phyloP scores from a whole-genome alignment of 2,888 invertebrate genomes.

The Phorcus lineatus region DNA sequence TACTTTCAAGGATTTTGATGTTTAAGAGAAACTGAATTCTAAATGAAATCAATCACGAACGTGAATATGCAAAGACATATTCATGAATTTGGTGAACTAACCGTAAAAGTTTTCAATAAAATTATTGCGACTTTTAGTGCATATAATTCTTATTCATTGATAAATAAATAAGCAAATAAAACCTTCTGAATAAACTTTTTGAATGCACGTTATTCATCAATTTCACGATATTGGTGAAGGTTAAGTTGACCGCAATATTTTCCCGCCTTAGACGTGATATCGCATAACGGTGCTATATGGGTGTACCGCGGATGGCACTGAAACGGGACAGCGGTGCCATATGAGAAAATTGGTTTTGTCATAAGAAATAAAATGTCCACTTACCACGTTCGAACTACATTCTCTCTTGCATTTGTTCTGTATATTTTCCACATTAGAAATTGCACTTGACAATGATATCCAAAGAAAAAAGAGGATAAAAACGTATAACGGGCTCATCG shows the following conservation, averaged over 20 bases:
- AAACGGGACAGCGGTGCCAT: not conserved
- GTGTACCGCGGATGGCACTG: not conserved
- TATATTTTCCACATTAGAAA: slow-evolving; percentile 36
- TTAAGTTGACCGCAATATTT: slow-evolving; percentile 1
- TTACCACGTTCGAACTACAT: slow-evolving; percentile 38
- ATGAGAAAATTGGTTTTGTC: not conserved
- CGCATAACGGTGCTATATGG: slow-evolving; percentile 18
- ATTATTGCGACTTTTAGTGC: not conserved
- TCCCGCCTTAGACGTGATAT: slow-evolving; percentile 16
- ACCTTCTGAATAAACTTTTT: not conserved
- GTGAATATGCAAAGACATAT: too few relatives aligned
- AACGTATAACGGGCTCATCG: slow-evolving; percentile 26
- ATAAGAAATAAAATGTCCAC: slow-evolving; percentile 12
- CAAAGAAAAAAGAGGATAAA: slow-evolving; percentile 31
- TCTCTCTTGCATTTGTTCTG: slow-evolving; percentile 30
- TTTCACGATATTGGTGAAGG: not conserved
- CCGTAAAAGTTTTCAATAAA: not conserved
- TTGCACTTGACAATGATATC: slow-evolving; percentile 26
- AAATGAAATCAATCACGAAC: too few relatives aligned
- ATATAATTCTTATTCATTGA: not conserved
- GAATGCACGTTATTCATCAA: not conserved
- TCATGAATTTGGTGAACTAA: too few relatives aligned
- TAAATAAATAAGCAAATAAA: not conserved
- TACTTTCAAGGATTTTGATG: too few relatives aligned
- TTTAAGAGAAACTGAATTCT: too few relatives aligned